phyloP scores from a whole-genome alignment of 1,140 invertebrate genomes.

The Conus betulinus region DNA sequence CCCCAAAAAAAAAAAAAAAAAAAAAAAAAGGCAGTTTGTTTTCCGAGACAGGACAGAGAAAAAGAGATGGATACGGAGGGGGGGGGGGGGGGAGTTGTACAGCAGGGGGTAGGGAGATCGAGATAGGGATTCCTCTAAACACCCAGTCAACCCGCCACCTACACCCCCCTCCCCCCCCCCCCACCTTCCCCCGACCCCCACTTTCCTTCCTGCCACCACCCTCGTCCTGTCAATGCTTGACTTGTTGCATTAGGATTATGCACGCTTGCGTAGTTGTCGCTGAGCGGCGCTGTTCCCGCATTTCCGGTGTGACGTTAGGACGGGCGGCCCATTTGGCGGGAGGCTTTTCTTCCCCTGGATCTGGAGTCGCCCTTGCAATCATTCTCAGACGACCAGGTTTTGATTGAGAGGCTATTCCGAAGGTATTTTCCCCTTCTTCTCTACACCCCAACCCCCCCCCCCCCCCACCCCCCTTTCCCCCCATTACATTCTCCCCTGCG shows the following conservation, averaged over 20 bases:
- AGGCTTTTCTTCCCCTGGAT: background rate
- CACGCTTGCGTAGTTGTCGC: slow-evolving; percentile 33
- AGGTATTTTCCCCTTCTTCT: background rate
- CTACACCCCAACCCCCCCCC: background rate
- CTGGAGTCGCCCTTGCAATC: slow-evolving; percentile 25
- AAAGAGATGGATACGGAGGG: too few species aligned
- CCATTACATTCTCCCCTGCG: background rate
- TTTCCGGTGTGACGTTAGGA: slow-evolving; percentile 29
- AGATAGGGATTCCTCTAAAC: too few species aligned
- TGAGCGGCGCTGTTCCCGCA: slow-evolving; percentile 29
- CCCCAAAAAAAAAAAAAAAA: too few species aligned
- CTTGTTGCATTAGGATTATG: slow-evolving; percentile 29
- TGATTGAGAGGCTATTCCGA: slow-evolving; percentile 34
- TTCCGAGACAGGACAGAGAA: too few species aligned
- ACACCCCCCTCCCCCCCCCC: background rate
- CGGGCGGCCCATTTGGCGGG: background rate
- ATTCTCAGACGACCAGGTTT: slow-evolving; percentile 5
- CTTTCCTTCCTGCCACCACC: background rate
- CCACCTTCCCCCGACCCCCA: background rate
- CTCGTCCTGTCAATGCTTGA: background rate
- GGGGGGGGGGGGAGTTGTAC: too few species aligned
- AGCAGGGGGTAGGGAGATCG: too few species aligned
- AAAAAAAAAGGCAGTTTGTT: too few species aligned
- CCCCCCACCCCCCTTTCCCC: background rate
- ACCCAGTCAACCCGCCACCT: background rate